Percentiles rank a stretch among this genome's conserved stretches.
Conservation (phyloP, 2,888 invertebrate genomes). For the Melinopterus prodromus region DNA sequence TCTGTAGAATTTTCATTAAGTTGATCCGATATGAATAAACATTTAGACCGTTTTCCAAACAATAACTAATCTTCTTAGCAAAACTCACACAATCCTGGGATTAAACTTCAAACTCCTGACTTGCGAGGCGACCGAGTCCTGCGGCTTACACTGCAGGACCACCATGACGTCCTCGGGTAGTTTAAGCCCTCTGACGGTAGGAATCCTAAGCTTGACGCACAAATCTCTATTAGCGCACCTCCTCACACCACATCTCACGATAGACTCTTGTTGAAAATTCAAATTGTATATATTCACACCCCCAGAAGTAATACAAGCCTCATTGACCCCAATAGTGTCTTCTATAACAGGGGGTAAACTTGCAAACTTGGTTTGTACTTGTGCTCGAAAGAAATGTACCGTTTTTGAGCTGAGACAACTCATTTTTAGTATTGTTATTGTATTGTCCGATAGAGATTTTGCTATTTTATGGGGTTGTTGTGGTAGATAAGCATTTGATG, state of each 20-base stretch:
- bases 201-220: conserved; percentile 66
- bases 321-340: conserved; percentile 47
- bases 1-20: too few relatives aligned
- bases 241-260: conserved; percentile 64
- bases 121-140: conserved; percentile 64
- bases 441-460: neutral
- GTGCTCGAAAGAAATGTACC: neutral
- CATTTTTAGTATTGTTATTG: conserved; percentile 47
- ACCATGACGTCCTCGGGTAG: conserved; percentile 64
- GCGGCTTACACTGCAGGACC: conserved; percentile 65
- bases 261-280: conserved; percentile 61
- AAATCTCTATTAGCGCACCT: conserved; percentile 58
- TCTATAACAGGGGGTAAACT: conserved; percentile 55
- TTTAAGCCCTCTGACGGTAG: conserved; percentile 63
- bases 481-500: neutral
- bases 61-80: conserved; percentile 15
- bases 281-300: conserved; percentile 55
- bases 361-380: neutral
- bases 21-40: too few relatives aligned
- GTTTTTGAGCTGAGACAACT: conserved; percentile 52
- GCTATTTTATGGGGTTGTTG: neutral
- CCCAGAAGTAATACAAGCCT: conserved; percentile 43
- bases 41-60: too few relatives aligned
- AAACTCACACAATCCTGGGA: conserved; percentile 48
- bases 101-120: conserved; percentile 58